These are phyloP conservation scores for Triplophysa yarkandensis DNA, from an alignment of 2,797 vertebrate genomes.

Conservation along the genomic window DNA sequence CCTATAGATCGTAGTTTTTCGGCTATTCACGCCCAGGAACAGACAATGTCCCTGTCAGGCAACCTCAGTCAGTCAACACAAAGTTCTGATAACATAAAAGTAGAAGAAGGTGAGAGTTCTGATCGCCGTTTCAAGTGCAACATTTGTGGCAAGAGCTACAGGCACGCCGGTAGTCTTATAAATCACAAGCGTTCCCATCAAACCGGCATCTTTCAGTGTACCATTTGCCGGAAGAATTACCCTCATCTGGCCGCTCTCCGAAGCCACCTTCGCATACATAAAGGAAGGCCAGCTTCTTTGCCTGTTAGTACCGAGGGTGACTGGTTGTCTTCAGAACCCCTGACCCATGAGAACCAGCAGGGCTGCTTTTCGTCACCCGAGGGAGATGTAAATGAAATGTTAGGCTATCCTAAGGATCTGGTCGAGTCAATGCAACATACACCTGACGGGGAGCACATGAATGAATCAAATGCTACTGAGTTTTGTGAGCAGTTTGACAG, in stretches of 20 bases:
- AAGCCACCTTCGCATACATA: slow-evolving; percentile 89
- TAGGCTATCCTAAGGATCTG: slow-evolving; percentile 61
- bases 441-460: slow-evolving; percentile 58
- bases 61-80: slow-evolving; percentile 57
- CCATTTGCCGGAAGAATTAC: slow-evolving; percentile 85
- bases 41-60: slow-evolving; percentile 54
- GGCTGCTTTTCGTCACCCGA: slow-evolving; percentile 64
- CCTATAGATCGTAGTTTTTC: slow-evolving; percentile 66
- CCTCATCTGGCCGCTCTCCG: slow-evolving; percentile 86
- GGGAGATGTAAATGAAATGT: slow-evolving; percentile 40
- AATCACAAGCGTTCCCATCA: slow-evolving; percentile 93
- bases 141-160: slow-evolving; percentile 86
- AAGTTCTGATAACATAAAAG: slow-evolving; percentile 54
- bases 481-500: slow-evolving; percentile 67
- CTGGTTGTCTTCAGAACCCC: slow-evolving; percentile 77
- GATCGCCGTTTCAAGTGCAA: slow-evolving; percentile 85
- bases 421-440: slow-evolving; percentile 42
- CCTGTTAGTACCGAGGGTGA: slow-evolving; percentile 66
- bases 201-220: slow-evolving; percentile 86
- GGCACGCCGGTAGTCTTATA: slow-evolving; percentile 89
- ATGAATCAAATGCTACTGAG: slow-evolving; percentile 41
- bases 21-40: slow-evolving; percentile 68
- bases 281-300: slow-evolving; percentile 69
- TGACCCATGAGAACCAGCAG: slow-evolving; percentile 72
- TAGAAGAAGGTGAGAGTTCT: slow-evolving; percentile 58